These are phyloP conservation scores for Squalus acanthias DNA, from an alignment of 2,797 vertebrate genomes.

Conservation along the genomic window DNA sequence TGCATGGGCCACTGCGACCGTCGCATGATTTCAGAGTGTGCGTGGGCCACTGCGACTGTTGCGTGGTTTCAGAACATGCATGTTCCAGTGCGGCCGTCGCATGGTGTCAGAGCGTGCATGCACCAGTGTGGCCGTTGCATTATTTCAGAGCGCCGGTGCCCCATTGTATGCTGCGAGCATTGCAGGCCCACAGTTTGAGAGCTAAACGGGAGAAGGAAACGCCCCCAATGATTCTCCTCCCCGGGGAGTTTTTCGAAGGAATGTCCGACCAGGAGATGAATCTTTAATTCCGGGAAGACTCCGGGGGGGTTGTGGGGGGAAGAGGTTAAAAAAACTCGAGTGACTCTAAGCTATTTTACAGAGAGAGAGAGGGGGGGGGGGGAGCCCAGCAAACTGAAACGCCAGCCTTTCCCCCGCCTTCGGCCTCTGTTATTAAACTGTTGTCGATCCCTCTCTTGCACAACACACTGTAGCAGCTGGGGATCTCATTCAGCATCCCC, in stretches of 20 bases:
- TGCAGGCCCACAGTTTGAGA: not conserved
- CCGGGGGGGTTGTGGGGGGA: not conserved
- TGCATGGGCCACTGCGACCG: no score
- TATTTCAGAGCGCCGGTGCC: not conserved
- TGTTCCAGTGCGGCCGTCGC: no score
- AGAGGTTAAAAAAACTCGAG: not conserved
- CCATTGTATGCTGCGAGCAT: not conserved
- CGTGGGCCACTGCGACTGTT: no score
- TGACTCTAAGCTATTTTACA: not conserved
- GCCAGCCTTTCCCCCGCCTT: not conserved
- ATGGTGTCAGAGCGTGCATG: no score
- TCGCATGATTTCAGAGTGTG: not conserved
- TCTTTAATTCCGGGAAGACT: not conserved
- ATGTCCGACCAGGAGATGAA: not conserved
- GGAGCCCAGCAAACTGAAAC: not conserved
- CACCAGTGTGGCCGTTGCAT: no score
- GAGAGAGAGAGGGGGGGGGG: not conserved
- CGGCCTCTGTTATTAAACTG: not conserved
- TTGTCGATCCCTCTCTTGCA: not conserved
- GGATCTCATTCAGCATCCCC: not conserved
- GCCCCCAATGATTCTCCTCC: no score
- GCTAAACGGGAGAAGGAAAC: not conserved
- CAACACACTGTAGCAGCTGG: not conserved
- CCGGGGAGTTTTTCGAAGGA: no score
- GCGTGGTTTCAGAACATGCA: no score